Conservation (phyloP, 1,140 invertebrate genomes). For the Portunus trituberculatus region DNA sequence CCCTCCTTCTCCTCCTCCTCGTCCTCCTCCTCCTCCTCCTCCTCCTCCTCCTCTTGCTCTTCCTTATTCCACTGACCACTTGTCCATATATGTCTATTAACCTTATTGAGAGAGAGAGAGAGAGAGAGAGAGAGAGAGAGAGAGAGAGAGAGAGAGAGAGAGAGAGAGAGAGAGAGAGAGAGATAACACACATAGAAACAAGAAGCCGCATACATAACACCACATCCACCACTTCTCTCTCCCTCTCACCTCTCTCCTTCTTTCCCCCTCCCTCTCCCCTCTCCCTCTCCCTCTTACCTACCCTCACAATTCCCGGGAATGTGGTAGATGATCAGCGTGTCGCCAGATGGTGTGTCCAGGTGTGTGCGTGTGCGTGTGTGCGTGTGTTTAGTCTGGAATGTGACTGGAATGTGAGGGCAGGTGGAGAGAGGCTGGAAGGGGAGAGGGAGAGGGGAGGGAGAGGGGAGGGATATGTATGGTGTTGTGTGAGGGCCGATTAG, state of each 20-base stretch:
- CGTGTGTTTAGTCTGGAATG: not conserved
- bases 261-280: not conserved
- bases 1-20: too few species aligned
- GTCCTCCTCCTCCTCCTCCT: too few species aligned
- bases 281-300: not conserved
- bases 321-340: slow-evolving; percentile 22
- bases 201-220: too few species aligned
- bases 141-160: not conserved
- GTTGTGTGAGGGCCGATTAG: not conserved
- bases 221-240: not conserved
- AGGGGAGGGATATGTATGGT: not conserved
- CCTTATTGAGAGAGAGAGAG: not conserved
- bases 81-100: too few species aligned
- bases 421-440: not conserved
- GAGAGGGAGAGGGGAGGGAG: not conserved
- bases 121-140: slow-evolving; percentile 5
- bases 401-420: not conserved
- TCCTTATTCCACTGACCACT: too few species aligned
- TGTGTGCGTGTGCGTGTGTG: slow-evolving; percentile 1
- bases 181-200: not conserved
- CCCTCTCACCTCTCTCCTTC: not conserved
- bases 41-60: too few species aligned
- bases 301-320: slow-evolving; percentile 32
- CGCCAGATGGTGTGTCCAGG: not conserved
- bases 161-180: not conserved